These are phyloP conservation scores for Selene dorsalis DNA, from an alignment of 2,797 vertebrate species.

Conservation along the genomic window DNA sequence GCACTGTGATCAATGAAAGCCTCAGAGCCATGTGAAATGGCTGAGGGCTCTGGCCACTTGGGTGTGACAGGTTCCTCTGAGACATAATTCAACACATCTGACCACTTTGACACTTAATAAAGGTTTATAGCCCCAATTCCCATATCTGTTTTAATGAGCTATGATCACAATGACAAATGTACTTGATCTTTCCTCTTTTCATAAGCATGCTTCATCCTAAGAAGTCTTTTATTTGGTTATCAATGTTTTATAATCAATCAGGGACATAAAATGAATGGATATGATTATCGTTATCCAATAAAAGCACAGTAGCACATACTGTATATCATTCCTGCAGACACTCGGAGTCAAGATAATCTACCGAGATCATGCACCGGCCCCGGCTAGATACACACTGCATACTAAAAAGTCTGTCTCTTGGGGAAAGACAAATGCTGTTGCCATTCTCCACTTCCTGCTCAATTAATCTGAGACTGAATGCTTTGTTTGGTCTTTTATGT, in stretches of 20 bases:
- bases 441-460: constrained; percentile 62
- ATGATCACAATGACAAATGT: constrained; percentile 71
- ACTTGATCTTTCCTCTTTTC: constrained; percentile 73
- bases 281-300: constrained; percentile 72
- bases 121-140: constrained; percentile 76
- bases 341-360: constrained; percentile 65
- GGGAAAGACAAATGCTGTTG: constrained; percentile 65
- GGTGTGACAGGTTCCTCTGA: constrained; percentile 56
- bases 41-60: constrained; percentile 50
- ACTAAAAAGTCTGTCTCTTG: constrained; percentile 59
- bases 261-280: constrained; percentile 72
- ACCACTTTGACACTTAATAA: constrained; percentile 77
- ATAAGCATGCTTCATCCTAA: constrained; percentile 65
- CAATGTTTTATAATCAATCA: constrained; percentile 81
- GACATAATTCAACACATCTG: constrained; percentile 74
- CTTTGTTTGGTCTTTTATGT: constrained; percentile 35
- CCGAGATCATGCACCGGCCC: constrained; percentile 62
- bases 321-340: constrained; percentile 70
- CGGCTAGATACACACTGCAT: constrained; percentile 56
- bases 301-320: constrained; percentile 49
- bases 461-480: constrained; percentile 62
- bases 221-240: constrained; percentile 80
- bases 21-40: constrained; percentile 51
- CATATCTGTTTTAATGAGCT: constrained; percentile 67
- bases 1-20: constrained; percentile 54